Conservation (phyloP, 2,888 invertebrate genomes). For the Cryptus armator region DNA sequence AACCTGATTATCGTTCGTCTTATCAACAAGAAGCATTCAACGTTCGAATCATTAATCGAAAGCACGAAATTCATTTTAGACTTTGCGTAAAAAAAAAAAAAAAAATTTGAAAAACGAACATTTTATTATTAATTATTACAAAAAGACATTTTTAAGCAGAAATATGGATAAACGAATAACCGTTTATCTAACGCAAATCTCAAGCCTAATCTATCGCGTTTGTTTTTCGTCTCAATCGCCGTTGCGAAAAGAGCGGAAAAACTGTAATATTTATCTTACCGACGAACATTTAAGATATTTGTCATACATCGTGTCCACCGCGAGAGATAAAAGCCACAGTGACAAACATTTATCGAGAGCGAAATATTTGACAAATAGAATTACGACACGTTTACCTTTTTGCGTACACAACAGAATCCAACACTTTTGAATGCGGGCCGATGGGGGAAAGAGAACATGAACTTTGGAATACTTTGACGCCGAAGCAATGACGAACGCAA, state of each 20-base stretch:
- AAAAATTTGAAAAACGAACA: background rate
- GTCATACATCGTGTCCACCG: background rate
- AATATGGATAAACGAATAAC: background rate
- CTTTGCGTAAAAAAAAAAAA: background rate
- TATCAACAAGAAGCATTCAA: background rate
- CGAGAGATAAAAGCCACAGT: background rate
- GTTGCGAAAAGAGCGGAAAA: background rate
- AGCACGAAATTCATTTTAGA: background rate
- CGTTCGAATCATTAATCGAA: background rate
- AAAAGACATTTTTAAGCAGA: background rate
- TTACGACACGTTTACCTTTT: conserved; percentile 31
- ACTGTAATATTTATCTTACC: background rate
- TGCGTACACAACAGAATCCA: background rate
- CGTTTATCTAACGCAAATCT: conserved; percentile 1
- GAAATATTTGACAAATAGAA: conserved; percentile 47
- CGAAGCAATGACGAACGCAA: conserved; percentile 2
- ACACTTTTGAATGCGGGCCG: background rate
- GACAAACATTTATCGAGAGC: conserved; percentile 1
- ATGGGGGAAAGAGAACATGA: conserved; percentile 19
- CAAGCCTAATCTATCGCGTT: background rate
- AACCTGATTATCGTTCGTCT: conserved; percentile 72
- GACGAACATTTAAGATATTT: conserved; percentile 15
- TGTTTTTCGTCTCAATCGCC: conserved; percentile 1
- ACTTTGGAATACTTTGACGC: conserved; percentile 48
- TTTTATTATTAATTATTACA: too few relatives aligned